A percentile compares a stretch with the other conserved stretches of the same genome.
Evolutionary conservation across 2,888 invertebrate genomes (phyloP).

Genomic region (Sinelater perroti): DNA sequence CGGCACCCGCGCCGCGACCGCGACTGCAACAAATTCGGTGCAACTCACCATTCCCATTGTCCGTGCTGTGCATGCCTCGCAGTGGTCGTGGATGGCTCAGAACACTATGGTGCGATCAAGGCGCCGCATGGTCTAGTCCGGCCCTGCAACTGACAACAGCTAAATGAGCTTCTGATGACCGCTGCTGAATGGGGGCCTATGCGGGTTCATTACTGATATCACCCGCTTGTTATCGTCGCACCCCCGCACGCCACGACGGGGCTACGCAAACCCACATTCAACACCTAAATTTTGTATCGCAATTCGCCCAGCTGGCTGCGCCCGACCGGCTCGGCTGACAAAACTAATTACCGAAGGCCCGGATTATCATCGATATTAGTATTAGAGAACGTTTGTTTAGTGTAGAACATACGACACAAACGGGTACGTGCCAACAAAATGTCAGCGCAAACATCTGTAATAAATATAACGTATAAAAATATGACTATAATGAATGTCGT

Average conservation of each 20-base stretch:
- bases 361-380: no score
- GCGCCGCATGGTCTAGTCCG: constrained; percentile 53
- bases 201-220: constrained; percentile 49
- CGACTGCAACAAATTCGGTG: constrained; percentile 10
- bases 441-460: no score
- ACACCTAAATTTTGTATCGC: constrained; percentile 19
- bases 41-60: constrained; percentile 61
- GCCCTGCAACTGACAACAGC: constrained; percentile 48
- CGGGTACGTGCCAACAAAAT: no score
- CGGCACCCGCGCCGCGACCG: neutral
- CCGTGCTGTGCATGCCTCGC: constrained; percentile 61
- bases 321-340: neutral
- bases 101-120: constrained; percentile 47
- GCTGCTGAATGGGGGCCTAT: constrained; percentile 41
- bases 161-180: constrained; percentile 38
- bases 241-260: constrained; percentile 14
- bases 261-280: constrained; percentile 36
- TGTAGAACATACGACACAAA: no score
- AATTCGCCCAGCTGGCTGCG: neutral
- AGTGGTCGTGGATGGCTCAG: constrained; percentile 47
- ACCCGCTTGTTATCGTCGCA: constrained; percentile 33
- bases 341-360: constrained; percentile 3
- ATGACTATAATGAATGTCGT: no score
- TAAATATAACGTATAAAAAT: no score
- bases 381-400: no score